phyloP scores from a whole-genome alignment of 2,888 invertebrate genomes.

The Pollenia griseotomentosa region DNA sequence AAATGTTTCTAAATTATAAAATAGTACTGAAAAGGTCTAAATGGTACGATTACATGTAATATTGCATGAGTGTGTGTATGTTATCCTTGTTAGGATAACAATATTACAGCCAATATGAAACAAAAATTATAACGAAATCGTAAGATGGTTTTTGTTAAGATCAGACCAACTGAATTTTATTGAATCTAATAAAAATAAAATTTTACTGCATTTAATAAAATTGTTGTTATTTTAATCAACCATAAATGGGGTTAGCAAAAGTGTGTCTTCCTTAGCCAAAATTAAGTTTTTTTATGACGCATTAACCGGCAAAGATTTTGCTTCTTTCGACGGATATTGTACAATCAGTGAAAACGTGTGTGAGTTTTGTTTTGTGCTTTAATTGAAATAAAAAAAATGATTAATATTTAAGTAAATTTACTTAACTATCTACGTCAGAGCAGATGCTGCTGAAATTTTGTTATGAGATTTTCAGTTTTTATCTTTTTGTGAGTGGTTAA shows the following conservation, averaged over 20 bases:
- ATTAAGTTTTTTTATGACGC: conserved; percentile 18
- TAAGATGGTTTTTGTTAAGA: conserved; percentile 7
- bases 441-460: conserved; percentile 9
- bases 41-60: conserved; percentile 24
- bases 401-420: conserved; percentile 57
- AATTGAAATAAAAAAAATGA: conserved; percentile 23
- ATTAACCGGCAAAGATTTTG: neutral
- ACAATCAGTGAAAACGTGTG: too few species aligned
- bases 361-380: neutral
- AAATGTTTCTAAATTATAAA: conserved; percentile 2
- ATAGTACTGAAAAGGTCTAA: conserved; percentile 25
- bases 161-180: conserved; percentile 17
- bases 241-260: neutral
- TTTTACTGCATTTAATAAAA: conserved; percentile 57
- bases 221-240: conserved; percentile 12
- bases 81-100: neutral
- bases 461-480: conserved; percentile 37
- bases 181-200: conserved; percentile 64
- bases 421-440: conserved; percentile 49
- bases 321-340: neutral
- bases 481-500: neutral
- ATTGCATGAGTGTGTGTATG: neutral
- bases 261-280: neutral
- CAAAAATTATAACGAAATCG: neutral
- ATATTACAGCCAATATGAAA: neutral